These are phyloP conservation scores for Orthosia gothica DNA, from an alignment of 2,888 invertebrate species.

Conservation along the genomic window DNA sequence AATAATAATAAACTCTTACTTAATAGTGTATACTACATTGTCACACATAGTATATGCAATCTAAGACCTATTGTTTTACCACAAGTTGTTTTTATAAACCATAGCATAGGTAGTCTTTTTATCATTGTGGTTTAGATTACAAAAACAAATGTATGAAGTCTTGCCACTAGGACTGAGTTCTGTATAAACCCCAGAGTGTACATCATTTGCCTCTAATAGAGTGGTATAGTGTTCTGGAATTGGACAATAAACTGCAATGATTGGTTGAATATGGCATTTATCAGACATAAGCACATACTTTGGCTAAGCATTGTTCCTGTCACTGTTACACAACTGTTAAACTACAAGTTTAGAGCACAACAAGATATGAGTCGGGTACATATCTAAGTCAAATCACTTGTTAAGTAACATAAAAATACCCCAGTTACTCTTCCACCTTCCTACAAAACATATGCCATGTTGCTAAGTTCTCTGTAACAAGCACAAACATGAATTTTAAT, in stretches of 20 bases:
- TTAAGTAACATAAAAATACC: too few species aligned
- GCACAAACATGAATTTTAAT: conserved; percentile 11
- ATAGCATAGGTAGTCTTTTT: conserved; percentile 6
- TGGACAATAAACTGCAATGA: background rate
- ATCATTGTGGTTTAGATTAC: conserved; percentile 25
- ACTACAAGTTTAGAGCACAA: too few species aligned
- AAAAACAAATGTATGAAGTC: conserved; percentile 9
- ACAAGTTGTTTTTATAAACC: conserved; percentile 41
- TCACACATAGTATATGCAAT: conserved; percentile 20
- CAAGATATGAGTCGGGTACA: too few species aligned
- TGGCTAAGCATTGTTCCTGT: too few species aligned
- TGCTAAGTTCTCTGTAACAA: background rate
- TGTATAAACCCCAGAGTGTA: background rate
- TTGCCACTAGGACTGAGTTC: background rate
- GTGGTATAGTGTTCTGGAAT: background rate
- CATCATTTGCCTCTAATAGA: background rate
- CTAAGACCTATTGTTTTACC: conserved; percentile 26
- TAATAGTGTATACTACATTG: conserved; percentile 1
- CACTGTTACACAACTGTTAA: too few species aligned
- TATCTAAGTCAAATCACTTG: too few species aligned
- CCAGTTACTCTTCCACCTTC: background rate
- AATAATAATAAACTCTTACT: background rate
- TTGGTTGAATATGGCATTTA: background rate
- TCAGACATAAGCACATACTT: background rate
- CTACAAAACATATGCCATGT: background rate